Percentiles rank a stretch among this genome's conserved stretches.
These are phyloP conservation scores for Dendronephthya gigantea DNA, from an alignment of 64 coral and sea anemone species.

Conservation along the genomic window DNA sequence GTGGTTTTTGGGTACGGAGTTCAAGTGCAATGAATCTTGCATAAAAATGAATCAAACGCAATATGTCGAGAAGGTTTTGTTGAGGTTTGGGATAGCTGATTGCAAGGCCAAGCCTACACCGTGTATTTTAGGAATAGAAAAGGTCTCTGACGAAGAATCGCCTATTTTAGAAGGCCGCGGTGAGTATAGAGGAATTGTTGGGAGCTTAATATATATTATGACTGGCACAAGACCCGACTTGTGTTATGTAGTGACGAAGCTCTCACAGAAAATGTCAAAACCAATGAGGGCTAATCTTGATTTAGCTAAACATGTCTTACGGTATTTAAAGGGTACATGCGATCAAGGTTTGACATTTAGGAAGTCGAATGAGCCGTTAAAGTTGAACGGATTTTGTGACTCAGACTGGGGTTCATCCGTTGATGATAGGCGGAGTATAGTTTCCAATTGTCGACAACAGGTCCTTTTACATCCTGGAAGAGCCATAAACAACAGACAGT, in stretches of 20 bases:
- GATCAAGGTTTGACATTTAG: background rate
- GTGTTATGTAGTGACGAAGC: constrained; percentile 40
- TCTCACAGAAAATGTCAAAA: constrained; percentile 32
- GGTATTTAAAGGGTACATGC: background rate
- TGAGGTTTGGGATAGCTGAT: constrained; percentile 39
- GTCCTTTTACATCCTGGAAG: background rate
- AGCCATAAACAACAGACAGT: constrained; percentile 22
- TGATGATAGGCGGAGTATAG: constrained; percentile 20
- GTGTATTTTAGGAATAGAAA: constrained; percentile 22
- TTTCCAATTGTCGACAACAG: constrained; percentile 12
- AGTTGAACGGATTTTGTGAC: background rate
- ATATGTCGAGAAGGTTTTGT: constrained; percentile 26
- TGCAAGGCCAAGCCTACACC: constrained; percentile 46
- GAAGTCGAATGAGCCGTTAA: background rate
- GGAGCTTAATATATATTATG: constrained; percentile 43
- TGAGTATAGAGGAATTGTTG: constrained; percentile 28
- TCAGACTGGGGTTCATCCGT: background rate
- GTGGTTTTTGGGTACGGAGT: constrained; percentile 39
- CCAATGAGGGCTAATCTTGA: constrained; percentile 21
- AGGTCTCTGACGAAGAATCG: background rate
- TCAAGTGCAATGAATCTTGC: constrained; percentile 24
- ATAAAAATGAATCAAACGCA: constrained; percentile 36
- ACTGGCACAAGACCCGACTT: constrained; percentile 42
- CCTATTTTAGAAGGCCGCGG: background rate
- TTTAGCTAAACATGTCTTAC: constrained; percentile 25